phyloP scores from a whole-genome alignment of 2,797 vertebrate species.

The Arvicola amphibius region DNA sequence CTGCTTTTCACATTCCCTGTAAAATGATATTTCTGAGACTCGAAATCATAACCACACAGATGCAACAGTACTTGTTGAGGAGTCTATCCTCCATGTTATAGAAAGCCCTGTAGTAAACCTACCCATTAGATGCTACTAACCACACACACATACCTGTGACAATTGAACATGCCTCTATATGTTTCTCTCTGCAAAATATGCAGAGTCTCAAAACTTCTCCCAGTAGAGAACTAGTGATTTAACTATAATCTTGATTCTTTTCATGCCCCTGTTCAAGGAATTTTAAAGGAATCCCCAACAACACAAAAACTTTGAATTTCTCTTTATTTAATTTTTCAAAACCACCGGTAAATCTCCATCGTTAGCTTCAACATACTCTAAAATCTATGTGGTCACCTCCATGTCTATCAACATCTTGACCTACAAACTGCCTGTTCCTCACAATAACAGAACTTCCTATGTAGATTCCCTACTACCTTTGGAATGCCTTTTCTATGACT shows the following conservation, averaged over 20 bases:
- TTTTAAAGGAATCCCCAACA: background rate
- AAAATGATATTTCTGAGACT: background rate
- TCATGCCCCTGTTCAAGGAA: background rate
- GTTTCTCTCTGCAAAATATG: background rate
- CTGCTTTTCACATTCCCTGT: background rate
- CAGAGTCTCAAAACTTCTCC: background rate
- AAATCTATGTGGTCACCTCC: background rate
- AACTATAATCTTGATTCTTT: background rate
- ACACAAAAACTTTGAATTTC: background rate
- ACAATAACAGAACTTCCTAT: background rate
- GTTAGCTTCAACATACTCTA: background rate
- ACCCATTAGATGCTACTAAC: background rate
- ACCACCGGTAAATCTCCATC: background rate
- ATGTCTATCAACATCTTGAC: background rate
- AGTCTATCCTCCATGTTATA: background rate
- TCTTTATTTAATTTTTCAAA: background rate
- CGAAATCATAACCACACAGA: background rate
- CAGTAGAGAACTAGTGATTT: background rate
- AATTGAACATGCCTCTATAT: background rate
- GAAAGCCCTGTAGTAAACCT: background rate
- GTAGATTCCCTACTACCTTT: background rate
- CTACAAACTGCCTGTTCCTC: too few relatives aligned
- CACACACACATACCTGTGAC: background rate
- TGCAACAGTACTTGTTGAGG: background rate
- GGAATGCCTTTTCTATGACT: background rate